These are phyloP conservation scores for Neelides folsomi DNA, from an alignment of 2,888 invertebrate species.

Conservation along the genomic window DNA sequence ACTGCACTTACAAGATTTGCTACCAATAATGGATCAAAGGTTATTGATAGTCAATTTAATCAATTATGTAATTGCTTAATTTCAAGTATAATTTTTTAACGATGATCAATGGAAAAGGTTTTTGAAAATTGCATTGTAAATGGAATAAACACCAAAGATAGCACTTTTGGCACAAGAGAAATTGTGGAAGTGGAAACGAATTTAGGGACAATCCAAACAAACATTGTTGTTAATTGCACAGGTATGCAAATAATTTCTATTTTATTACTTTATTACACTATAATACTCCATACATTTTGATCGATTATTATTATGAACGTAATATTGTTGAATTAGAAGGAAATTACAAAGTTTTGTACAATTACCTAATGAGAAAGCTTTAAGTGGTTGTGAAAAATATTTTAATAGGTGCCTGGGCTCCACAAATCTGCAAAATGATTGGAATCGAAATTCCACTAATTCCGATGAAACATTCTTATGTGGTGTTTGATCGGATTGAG, in stretches of 20 bases:
- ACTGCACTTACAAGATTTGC: conserved; percentile 61
- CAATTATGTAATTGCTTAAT: too few species aligned
- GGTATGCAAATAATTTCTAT: conserved; percentile 34
- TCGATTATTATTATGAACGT: too few species aligned
- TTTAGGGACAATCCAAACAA: conserved; percentile 59
- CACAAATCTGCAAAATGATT: conserved; percentile 54
- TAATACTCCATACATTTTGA: too few species aligned
- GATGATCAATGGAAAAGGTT: conserved; percentile 40
- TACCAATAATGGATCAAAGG: conserved; percentile 55
- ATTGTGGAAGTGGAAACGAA: conserved; percentile 64
- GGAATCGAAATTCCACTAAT: conserved; percentile 58
- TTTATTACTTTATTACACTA: too few species aligned
- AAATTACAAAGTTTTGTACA: too few species aligned
- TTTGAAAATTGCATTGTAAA: conserved; percentile 62
- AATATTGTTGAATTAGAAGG: too few species aligned
- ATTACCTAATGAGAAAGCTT: too few species aligned
- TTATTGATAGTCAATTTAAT: too few species aligned
- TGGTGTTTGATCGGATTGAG: conserved; percentile 64
- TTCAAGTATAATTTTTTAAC: neutral
- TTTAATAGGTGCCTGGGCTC: conserved; percentile 60
- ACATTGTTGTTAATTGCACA: conserved; percentile 62
- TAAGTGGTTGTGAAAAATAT: too few species aligned
- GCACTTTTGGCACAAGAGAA: conserved; percentile 50
- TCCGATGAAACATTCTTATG: conserved; percentile 78
- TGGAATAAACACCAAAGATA: conserved; percentile 54